These are phyloP conservation scores for Timema podura DNA, from an alignment of 2,888 invertebrate genomes.

Conservation along the genomic window DNA sequence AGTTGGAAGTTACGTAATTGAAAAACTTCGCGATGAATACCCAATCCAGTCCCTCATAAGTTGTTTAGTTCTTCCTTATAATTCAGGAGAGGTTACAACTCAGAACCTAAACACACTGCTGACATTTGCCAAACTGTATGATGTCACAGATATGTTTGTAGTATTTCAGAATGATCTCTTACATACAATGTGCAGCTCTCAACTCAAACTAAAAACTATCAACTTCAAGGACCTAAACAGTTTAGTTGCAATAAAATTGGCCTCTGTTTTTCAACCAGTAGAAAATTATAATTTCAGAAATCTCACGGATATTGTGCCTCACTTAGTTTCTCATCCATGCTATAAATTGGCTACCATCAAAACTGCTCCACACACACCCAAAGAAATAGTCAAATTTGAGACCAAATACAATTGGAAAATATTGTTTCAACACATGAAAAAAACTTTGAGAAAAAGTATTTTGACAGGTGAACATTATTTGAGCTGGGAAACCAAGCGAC, in stretches of 20 bases:
- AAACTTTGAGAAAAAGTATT: conserved; percentile 37
- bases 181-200: conserved; percentile 43
- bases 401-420: conserved; percentile 43
- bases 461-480: conserved; percentile 30
- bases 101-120: conserved; percentile 52
- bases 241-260: conserved; percentile 47
- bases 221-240: conserved; percentile 47
- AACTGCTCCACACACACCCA: conserved; percentile 43
- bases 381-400: conserved; percentile 41
- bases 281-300: conserved; percentile 31
- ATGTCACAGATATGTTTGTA: conserved; percentile 44
- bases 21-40: conserved; percentile 46
- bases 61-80: conserved; percentile 47
- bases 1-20: conserved; percentile 47
- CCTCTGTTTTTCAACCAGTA: conserved; percentile 47
- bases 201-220: conserved; percentile 40
- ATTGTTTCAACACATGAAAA: conserved; percentile 40
- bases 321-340: conserved; percentile 47
- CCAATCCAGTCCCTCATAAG: conserved; percentile 46
- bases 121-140: conserved; percentile 47
- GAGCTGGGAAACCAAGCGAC: conserved; percentile 36
- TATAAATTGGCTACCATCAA: conserved; percentile 48
- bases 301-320: conserved; percentile 38
- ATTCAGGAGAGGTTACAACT: conserved; percentile 49
- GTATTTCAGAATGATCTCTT: conserved; percentile 50